Conservation (phyloP, 2,888 invertebrate species). For the Helleia helle region DNA sequence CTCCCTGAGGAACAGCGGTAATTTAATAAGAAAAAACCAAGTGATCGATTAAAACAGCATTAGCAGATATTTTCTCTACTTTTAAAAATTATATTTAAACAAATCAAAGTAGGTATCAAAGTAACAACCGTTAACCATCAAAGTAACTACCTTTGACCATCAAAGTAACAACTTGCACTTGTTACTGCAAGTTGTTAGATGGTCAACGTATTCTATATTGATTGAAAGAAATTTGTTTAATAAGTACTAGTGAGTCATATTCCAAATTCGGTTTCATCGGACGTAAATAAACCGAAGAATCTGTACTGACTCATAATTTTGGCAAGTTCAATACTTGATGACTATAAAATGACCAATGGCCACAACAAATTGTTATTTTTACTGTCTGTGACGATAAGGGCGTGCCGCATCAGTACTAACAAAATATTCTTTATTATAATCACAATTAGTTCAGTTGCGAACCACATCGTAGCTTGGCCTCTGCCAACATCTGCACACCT, state of each 20-base stretch:
- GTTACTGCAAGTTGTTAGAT: too few species aligned
- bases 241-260: constrained; percentile 27
- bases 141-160: too few species aligned
- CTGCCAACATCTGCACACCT: constrained; percentile 65
- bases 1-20: too few species aligned
- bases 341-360: constrained; percentile 39
- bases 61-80: too few species aligned
- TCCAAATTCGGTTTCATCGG: constrained; percentile 41
- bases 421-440: constrained; percentile 38
- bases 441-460: constrained; percentile 57
- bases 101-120: too few species aligned
- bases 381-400: constrained; percentile 20
- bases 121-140: too few species aligned
- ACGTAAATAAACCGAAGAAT: constrained; percentile 39
- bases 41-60: too few species aligned
- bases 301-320: constrained; percentile 50
- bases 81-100: too few species aligned
- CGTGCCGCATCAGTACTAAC: constrained; percentile 38
- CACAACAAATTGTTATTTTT: constrained; percentile 20
- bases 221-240: constrained; percentile 13
- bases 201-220: constrained; percentile 10
- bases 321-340: constrained; percentile 45
- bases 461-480: constrained; percentile 41
- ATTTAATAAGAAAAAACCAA: too few species aligned
- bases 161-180: too few species aligned